A percentile compares a stretch with the other conserved stretches of the same genome.
phyloP scores from a whole-genome alignment of 2,888 invertebrate species.

The Eupithecia tripunctaria region DNA sequence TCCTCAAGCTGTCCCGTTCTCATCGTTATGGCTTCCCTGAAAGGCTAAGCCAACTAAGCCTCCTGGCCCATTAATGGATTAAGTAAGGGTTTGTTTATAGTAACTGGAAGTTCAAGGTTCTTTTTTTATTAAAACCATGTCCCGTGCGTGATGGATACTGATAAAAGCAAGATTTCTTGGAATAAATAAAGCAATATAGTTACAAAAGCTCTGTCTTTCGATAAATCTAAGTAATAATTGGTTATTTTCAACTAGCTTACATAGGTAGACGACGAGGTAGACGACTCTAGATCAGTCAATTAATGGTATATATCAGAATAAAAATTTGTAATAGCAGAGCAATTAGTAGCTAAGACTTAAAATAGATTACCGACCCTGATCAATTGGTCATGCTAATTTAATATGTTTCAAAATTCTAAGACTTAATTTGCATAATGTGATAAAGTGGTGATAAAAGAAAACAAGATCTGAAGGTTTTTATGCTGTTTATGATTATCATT shows the following conservation, averaged over 20 bases:
- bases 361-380: background rate
- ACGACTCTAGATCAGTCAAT: background rate
- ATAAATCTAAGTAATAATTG: background rate
- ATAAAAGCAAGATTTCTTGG: background rate
- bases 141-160: background rate
- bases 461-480: conserved; percentile 19
- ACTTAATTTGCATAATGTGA: conserved; percentile 23
- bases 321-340: background rate
- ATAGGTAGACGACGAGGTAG: too few relatives aligned
- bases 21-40: conserved; percentile 56
- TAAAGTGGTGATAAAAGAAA: conserved; percentile 7
- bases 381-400: background rate
- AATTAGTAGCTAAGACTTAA: background rate
- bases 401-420: conserved; percentile 20
- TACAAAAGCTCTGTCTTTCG: background rate
- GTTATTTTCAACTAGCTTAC: background rate
- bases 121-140: background rate
- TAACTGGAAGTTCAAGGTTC: conserved; percentile 18
- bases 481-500: background rate
- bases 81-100: background rate
- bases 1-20: conserved; percentile 62
- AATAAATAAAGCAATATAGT: background rate
- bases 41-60: conserved; percentile 48
- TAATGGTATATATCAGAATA: background rate
- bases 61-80: conserved; percentile 15